phyloP scores from a whole-genome alignment of 1,140 invertebrate genomes.

The Drosophila mojavensis region DNA sequence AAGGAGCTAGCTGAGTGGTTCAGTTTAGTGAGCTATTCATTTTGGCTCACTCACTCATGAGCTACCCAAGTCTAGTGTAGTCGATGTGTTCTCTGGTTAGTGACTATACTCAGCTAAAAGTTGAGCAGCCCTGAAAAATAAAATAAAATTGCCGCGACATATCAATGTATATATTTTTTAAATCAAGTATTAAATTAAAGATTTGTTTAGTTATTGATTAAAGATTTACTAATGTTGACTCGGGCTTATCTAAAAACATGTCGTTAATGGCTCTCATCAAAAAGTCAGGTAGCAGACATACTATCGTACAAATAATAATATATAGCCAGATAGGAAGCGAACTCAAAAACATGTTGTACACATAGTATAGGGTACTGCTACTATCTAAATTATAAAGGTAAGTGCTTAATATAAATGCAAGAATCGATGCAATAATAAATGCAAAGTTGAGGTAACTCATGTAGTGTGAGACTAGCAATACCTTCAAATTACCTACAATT shows the following conservation, averaged over 20 bases:
- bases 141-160: too few relatives aligned
- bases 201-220: background rate
- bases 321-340: constrained; percentile 87
- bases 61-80: too few relatives aligned
- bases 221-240: background rate
- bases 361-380: constrained; percentile 86
- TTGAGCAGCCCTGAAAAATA: too few relatives aligned
- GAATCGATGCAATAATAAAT: constrained; percentile 86
- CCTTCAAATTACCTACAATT: constrained; percentile 85
- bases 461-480: constrained; percentile 87
- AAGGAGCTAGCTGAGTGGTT: too few relatives aligned
- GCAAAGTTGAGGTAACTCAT: constrained; percentile 86
- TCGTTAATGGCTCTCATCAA: constrained; percentile 51
- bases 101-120: too few relatives aligned
- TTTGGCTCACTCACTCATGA: too few relatives aligned
- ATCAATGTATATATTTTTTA: too few relatives aligned
- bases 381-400: constrained; percentile 86
- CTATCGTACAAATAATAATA: constrained; percentile 85
- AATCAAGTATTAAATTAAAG: too few relatives aligned
- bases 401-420: constrained; percentile 86
- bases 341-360: constrained; percentile 86
- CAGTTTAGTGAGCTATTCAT: too few relatives aligned
- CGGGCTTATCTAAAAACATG: constrained; percentile 35
- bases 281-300: constrained; percentile 87
- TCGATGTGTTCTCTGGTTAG: too few relatives aligned